phyloP scores from a whole-genome alignment of 2,113 vertebrate species.

The Myrmecophaga tridactyla region DNA sequence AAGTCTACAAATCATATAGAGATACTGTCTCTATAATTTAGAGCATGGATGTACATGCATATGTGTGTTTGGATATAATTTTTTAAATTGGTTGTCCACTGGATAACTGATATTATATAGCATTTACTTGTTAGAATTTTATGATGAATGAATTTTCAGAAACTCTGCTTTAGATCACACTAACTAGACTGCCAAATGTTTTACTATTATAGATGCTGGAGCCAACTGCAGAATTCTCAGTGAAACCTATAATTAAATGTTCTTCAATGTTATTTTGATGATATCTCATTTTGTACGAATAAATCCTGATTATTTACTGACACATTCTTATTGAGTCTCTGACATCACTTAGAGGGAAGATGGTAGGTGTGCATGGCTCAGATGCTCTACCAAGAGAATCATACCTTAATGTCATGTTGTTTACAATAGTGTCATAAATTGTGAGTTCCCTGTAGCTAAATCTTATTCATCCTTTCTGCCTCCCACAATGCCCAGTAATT shows the following conservation, averaged over 20 bases:
- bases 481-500: neutral
- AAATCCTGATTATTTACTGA: neutral
- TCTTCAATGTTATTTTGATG: conserved; percentile 16
- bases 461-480: neutral
- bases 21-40: neutral
- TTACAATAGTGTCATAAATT: neutral
- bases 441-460: neutral
- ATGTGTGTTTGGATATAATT: neutral
- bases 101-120: conserved; percentile 11
- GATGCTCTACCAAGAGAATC: neutral
- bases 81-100: neutral
- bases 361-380: neutral
- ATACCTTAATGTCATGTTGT: neutral
- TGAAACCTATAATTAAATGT: neutral
- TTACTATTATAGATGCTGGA: neutral
- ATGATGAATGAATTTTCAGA: conserved; percentile 24
- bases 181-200: neutral
- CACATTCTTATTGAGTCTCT: neutral
- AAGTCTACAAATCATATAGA: conserved; percentile 19
- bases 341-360: neutral
- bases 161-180: neutral
- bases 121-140: conserved; percentile 31
- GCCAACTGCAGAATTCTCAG: neutral
- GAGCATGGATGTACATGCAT: neutral
- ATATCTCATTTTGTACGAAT: neutral